Base-by-base conservation (phyloP, 2,113 vertebrate genomes). In the Coptodon rendalli region DNA sequence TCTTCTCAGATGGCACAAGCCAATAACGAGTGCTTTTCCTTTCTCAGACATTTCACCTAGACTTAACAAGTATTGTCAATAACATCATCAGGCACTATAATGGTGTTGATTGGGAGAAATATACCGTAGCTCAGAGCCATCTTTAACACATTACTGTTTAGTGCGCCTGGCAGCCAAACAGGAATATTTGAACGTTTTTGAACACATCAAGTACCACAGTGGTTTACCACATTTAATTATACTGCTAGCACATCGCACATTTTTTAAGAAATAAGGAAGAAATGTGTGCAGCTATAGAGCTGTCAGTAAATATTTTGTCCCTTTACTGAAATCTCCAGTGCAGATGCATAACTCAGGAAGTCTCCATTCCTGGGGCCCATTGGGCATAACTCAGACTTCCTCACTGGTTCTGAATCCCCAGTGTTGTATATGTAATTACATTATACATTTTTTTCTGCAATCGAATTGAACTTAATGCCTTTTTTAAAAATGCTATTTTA, bases 31-130 rank as follows among this genome's bases (percentile, higher is more conserved):
- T 87, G 9, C 71, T 57, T 94, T 90, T 66, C 76, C 83, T 61
- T 84, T 80, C 17, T 13, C 5, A 87, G 66, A 86, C 48, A 19
- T 40, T 92, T 89, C 83, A 86, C 81, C 86, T 81, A 79, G 87
- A 91, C 82, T 90, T 93, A 84, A 76, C 89, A 91, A 52, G 56
- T 73, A 31, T 61, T 56, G 83, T 84, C 86, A 91, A 83, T 91
- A 94, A 90, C 48, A 68, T 88, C 83, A 92, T 92, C 88, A 92
- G 78, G 53, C 29, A 24, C 50, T 91, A 14, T 86, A 57, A 93
- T 38, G 73, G 93, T 92, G 92, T 84, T 93, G 89, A 92, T 93
- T 93, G 91, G 82, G 80, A 80, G 54, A 84, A 79, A 80, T 85
- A 17, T 53, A 81, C 73, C 86, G 43, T 56, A 53, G 68, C 85